phyloP scores from a whole-genome alignment of 2,113 vertebrate species.

The Nesogale talazaci region DNA sequence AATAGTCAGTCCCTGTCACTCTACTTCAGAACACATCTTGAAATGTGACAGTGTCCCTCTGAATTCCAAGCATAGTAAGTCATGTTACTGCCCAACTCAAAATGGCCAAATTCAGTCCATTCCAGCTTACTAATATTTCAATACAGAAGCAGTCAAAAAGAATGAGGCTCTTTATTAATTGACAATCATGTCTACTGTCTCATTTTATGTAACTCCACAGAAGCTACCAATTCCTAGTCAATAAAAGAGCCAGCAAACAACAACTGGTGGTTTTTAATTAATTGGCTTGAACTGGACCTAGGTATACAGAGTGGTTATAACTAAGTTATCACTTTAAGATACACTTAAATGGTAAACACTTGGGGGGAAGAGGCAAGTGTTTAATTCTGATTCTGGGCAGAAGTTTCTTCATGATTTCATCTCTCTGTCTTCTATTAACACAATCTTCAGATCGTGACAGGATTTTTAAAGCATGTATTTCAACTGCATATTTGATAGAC shows the following conservation, averaged over 20 bases:
- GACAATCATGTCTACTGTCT: no score
- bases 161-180: neutral
- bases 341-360: neutral
- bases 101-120: neutral
- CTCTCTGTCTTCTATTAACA: conserved; percentile 4
- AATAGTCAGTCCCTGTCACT: no score
- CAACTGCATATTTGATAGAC: neutral
- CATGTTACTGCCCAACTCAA: neutral
- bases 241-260: neutral
- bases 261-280: neutral
- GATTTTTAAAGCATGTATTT: neutral
- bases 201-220: neutral
- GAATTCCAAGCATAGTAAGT: neutral
- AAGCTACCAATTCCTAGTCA: conserved; percentile 15
- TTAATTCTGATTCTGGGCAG: neutral
- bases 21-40: neutral
- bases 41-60: neutral
- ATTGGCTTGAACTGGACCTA: conserved; percentile 2
- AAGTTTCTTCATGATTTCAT: conserved; percentile 10
- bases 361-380: neutral
- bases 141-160: neutral
- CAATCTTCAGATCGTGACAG: neutral
- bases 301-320: neutral
- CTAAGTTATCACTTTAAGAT: neutral
- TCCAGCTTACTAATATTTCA: neutral